phyloP scores from a whole-genome alignment of 2,888 invertebrate genomes.

The Camptogramma bilineatum region DNA sequence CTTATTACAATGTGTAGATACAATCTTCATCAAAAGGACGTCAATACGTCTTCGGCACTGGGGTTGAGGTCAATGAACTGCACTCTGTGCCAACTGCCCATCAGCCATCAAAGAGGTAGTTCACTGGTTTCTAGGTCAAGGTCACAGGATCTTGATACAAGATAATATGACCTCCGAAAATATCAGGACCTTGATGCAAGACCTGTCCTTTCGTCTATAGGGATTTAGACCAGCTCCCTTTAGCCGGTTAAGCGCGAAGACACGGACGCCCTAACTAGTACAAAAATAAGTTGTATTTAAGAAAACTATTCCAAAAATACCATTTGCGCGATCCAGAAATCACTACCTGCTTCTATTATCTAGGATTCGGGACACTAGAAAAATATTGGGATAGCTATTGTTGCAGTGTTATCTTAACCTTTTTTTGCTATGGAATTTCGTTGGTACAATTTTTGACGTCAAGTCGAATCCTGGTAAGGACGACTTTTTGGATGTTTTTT shows the following conservation, averaged over 20 bases:
- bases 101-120: slow-evolving; percentile 69
- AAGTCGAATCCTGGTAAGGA: slow-evolving; percentile 30
- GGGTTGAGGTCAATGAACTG: slow-evolving; percentile 58
- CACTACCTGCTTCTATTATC: slow-evolving; percentile 67
- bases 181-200: slow-evolving; percentile 22
- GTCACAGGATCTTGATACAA: slow-evolving; percentile 44
- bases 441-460: slow-evolving; percentile 1
- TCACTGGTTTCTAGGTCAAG: slow-evolving; percentile 56
- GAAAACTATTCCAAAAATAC: slow-evolving; percentile 55
- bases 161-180: slow-evolving; percentile 4
- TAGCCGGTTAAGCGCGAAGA: slow-evolving; percentile 76
- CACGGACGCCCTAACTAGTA: slow-evolving; percentile 67
- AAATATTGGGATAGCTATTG: slow-evolving; percentile 54
- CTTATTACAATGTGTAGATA: no score
- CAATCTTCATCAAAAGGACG: slow-evolving; percentile 58
- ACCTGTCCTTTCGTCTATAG: slow-evolving; percentile 25
- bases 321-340: slow-evolving; percentile 65
- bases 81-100: slow-evolving; percentile 75
- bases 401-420: slow-evolving; percentile 41
- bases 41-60: slow-evolving; percentile 76
- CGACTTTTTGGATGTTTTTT: slow-evolving; percentile 34
- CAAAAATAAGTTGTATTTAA: slow-evolving; percentile 45
- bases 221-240: slow-evolving; percentile 69
- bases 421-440: slow-evolving; percentile 27
- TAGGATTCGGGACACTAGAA: slow-evolving; percentile 56